phyloP scores from a whole-genome alignment of 2,113 vertebrate species.

The Electrona antarctica region DNA sequence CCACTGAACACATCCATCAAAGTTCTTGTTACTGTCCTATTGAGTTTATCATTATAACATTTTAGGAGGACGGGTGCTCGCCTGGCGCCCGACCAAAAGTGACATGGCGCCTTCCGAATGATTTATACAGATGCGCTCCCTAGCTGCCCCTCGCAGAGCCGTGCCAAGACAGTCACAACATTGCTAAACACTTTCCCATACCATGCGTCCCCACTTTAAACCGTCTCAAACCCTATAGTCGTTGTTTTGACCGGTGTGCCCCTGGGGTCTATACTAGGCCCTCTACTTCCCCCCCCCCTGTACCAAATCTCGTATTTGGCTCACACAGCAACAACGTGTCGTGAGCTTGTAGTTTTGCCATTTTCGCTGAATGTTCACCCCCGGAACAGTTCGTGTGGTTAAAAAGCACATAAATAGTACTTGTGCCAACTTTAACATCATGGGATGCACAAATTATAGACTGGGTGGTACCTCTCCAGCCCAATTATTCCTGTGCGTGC shows the following conservation, averaged over 20 bases:
- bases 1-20: slow-evolving; percentile 68
- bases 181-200: slow-evolving; percentile 21
- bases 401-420: not conserved
- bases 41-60: slow-evolving; percentile 62
- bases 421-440: not conserved
- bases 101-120: slow-evolving; percentile 57
- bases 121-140: slow-evolving; percentile 45
- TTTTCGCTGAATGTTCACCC: too few species aligned
- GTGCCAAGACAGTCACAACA: slow-evolving; percentile 48
- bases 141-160: slow-evolving; percentile 15
- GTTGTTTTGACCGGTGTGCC: too few species aligned
- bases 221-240: too few species aligned
- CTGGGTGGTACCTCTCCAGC: slow-evolving; percentile 16
- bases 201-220: not conserved
- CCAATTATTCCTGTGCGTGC: not conserved
- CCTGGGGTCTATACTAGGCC: too few species aligned
- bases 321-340: too few species aligned
- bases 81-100: slow-evolving; percentile 55
- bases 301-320: too few species aligned
- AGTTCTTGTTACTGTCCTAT: slow-evolving; percentile 71
- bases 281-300: too few species aligned
- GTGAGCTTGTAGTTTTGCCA: too few species aligned
- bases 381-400: too few species aligned
- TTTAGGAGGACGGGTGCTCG: slow-evolving; percentile 32
- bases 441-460: slow-evolving; percentile 12